These are phyloP conservation scores for Drosophila emarginata DNA, from an alignment of 2,888 invertebrate genomes.

Conservation along the genomic window DNA sequence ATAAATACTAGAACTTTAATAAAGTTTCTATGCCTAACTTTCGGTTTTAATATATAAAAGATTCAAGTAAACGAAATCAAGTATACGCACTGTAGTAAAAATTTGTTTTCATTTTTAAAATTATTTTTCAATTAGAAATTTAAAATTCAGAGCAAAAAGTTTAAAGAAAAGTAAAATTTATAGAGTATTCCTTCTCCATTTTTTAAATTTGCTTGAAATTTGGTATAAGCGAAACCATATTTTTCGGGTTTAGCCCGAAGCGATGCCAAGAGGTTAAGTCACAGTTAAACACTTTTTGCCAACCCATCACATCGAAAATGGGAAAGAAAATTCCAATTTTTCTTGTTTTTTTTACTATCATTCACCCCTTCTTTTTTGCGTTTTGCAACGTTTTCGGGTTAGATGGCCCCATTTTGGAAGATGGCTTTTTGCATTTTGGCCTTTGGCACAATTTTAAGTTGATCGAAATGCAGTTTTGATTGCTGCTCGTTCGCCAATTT, in stretches of 20 bases:
- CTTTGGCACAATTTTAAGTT: not conserved
- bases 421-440: slow-evolving; percentile 7
- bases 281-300: slow-evolving; percentile 3
- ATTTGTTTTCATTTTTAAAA: too few species aligned
- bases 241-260: not conserved
- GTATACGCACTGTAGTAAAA: not conserved
- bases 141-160: too few species aligned
- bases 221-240: not conserved
- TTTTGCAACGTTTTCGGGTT: not conserved
- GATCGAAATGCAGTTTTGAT: slow-evolving; percentile 14
- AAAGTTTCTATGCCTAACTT: too few species aligned
- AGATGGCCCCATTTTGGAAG: slow-evolving; percentile 2
- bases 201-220: not conserved
- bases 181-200: not conserved
- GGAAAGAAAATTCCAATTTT: not conserved
- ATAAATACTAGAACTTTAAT: too few species aligned
- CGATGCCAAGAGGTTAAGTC: slow-evolving; percentile 25
- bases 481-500: not conserved
- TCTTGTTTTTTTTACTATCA: not conserved
- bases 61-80: not conserved
- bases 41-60: too few species aligned
- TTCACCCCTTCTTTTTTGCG: not conserved
- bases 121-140: too few species aligned
- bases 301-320: not conserved
- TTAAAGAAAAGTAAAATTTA: too few species aligned